Conservation (phyloP, 1,140 invertebrate species). For the Atta colombica region DNA sequence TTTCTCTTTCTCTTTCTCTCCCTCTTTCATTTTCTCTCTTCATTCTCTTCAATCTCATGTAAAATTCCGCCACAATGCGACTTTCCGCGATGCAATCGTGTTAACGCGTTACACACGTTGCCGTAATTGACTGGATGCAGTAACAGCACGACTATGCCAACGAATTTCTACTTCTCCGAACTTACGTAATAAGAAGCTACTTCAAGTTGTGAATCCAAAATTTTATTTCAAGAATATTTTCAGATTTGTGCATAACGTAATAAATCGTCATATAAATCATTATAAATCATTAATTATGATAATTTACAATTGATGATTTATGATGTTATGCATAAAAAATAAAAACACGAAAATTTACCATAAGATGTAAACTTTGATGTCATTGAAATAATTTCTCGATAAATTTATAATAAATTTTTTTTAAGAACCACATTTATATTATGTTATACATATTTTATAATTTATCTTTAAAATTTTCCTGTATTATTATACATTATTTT, state of each 20-base stretch:
- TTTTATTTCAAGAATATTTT: not conserved
- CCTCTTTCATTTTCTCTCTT: not conserved
- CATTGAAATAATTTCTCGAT: not conserved
- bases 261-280: not conserved
- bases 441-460: not conserved
- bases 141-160: conserved; percentile 21
- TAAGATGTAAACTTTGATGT: not conserved
- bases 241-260: not conserved
- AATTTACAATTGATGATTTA: too few species aligned
- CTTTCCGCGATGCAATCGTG: conserved; percentile 35
- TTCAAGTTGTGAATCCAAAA: not conserved
- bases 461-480: conserved; percentile 6
- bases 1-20: too few species aligned
- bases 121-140: conserved; percentile 24
- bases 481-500: not conserved
- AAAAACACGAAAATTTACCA: not conserved
- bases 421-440: not conserved
- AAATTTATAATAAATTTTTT: not conserved
- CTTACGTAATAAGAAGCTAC: conserved; percentile 1
- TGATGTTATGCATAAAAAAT: not conserved
- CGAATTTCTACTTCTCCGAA: conserved; percentile 7
- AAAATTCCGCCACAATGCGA: conserved; percentile 13
- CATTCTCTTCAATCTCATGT: not conserved
- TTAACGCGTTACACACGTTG: conserved; percentile 24
- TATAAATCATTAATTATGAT: not conserved